A percentile compares a stretch with the other conserved stretches of the same genome.
These are phyloP conservation scores for Leptarthrus brevirostris DNA, from an alignment of 2,888 invertebrate genomes.

Conservation along the genomic window DNA sequence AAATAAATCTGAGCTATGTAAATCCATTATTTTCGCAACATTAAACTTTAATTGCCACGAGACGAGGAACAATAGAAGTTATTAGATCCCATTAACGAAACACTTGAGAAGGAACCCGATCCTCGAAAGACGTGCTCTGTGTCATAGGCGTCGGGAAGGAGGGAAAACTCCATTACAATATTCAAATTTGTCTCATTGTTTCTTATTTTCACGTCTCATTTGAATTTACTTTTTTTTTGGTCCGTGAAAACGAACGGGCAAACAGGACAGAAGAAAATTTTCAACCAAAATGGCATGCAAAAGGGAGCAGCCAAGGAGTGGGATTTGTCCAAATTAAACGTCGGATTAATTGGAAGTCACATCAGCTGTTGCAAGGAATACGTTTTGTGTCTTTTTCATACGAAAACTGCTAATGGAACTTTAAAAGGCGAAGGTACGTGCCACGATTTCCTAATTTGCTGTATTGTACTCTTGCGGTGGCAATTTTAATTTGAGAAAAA, in stretches of 20 bases:
- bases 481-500: conserved; percentile 25
- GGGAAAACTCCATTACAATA: conserved; percentile 1
- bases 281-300: neutral
- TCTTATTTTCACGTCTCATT: conserved; percentile 15
- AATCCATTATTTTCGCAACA: conserved; percentile 5
- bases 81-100: conserved; percentile 15
- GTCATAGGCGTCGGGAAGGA: neutral
- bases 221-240: neutral
- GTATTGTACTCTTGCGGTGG: conserved; percentile 38
- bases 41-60: conserved; percentile 8
- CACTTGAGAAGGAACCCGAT: neutral
- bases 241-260: too few species aligned
- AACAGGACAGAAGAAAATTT: too few species aligned
- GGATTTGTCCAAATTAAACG: neutral
- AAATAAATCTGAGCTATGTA: neutral
- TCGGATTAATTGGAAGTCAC: conserved; percentile 46
- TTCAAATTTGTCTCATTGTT: conserved; percentile 20
- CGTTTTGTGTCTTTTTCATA: conserved; percentile 11
- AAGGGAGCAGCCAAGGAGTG: neutral
- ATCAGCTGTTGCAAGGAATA: conserved; percentile 43
- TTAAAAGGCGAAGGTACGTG: conserved; percentile 47
- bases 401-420: conserved; percentile 47
- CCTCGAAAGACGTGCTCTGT: neutral
- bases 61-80: neutral
- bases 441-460: conserved; percentile 37